These are phyloP conservation scores for Drosophila lini DNA, from an alignment of 1,140 invertebrate genomes.

Conservation along the genomic window DNA sequence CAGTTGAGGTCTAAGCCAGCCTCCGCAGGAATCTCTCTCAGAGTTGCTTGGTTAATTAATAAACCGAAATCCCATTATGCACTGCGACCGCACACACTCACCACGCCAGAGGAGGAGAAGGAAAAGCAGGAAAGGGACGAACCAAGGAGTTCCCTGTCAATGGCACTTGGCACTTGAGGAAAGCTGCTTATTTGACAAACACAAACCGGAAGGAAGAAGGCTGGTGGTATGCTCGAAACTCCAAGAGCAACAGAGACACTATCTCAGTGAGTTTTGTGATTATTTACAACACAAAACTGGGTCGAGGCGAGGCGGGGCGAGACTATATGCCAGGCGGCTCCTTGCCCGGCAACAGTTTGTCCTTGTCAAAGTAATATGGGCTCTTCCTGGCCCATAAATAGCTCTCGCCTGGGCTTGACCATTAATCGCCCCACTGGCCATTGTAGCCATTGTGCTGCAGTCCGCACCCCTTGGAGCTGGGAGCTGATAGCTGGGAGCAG, in stretches of 20 bases:
- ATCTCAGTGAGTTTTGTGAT: slow-evolving; percentile 52
- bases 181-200: slow-evolving; percentile 62
- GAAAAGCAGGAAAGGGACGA: not conserved
- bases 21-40: not conserved
- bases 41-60: slow-evolving; percentile 46
- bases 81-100: slow-evolving; percentile 36
- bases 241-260: slow-evolving; percentile 11
- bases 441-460: slow-evolving; percentile 37
- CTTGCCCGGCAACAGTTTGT: slow-evolving; percentile 46
- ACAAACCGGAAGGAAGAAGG: slow-evolving; percentile 38
- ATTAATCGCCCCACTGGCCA: slow-evolving; percentile 35
- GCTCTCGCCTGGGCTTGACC: slow-evolving; percentile 42
- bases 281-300: slow-evolving; percentile 54
- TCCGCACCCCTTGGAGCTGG: not conserved
- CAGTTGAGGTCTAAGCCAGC: slow-evolving; percentile 24
- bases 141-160: slow-evolving; percentile 32
- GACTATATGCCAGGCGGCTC: no score
- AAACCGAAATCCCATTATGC: slow-evolving; percentile 56
- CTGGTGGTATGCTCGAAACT: slow-evolving; percentile 4
- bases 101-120: not conserved
- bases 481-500: slow-evolving; percentile 11
- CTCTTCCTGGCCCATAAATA: slow-evolving; percentile 50
- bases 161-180: slow-evolving; percentile 59
- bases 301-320: not conserved
- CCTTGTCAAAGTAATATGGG: slow-evolving; percentile 54